Evolutionary conservation across 2,888 invertebrate genomes (phyloP), one percentile per base, ranked within the genome.

Genomic region (Andrena minutula): DNA sequence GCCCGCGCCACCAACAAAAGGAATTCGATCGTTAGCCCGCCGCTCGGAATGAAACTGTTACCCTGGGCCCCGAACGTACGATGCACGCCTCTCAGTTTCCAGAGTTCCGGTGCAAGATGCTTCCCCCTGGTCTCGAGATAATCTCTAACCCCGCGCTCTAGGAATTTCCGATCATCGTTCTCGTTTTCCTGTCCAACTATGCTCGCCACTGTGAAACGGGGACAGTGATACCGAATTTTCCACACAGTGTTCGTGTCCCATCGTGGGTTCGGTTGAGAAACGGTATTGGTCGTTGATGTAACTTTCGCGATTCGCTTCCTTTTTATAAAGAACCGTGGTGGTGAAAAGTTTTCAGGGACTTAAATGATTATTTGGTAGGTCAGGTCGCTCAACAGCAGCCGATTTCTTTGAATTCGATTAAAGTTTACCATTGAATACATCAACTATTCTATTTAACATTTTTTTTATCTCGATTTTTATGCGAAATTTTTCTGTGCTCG

Each of bases 1-100:
- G 41, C 73, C 69, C 71, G 74, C 80, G 60, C 56, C 56, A 84
- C 85, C 85, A 86, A 85, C 85, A 86, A 86, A 86, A 86, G 85
- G 85, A 86, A 86, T 86, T 71, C 80, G 82, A 82, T 84, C 85
- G 86, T 86, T 86, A 86, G 83, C 73, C 75, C 77, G 75, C 79
- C 73, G 75, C 77, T 74, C 60, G 76, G 71, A 83, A 86, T 85
- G 83, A 87, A 85, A 87, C 77, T 87, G 86, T 85, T 84, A 85
- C 82, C 79, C 41, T 26, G 63, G 76, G 58, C 78, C 65, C 68
- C 70, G 78, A 79, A 81, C 58, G 73, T 83, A 78, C 86, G 83
- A 80, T 72, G 75, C 63, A 75, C 79, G 71, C 51, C 63, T 69
- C 63, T 65, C 65, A 47, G 82, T 76, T 76, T 79, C 72, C 79